phyloP scores from a whole-genome alignment of 1,140 invertebrate genomes.

The Neodiprion pinetum region DNA sequence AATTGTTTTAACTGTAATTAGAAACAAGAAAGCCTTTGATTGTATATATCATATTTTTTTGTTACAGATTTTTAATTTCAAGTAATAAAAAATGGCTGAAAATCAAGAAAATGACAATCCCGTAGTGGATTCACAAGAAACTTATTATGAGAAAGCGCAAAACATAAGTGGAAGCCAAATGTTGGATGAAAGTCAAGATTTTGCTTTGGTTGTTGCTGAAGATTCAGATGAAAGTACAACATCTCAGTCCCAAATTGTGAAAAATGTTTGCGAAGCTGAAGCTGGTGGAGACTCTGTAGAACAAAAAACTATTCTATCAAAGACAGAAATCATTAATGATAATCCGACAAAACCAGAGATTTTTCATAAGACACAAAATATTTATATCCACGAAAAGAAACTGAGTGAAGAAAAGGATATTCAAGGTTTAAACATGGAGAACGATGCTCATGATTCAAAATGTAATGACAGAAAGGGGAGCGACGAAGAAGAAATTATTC shows the following conservation, averaged over 20 bases:
- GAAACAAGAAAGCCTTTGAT: no score
- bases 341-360: neutral
- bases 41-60: neutral
- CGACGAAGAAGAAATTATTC: conserved; percentile 45
- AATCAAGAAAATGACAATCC: neutral
- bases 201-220: conserved; percentile 37
- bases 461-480: conserved; percentile 15
- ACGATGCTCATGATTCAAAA: conserved; percentile 7
- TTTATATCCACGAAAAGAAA: neutral
- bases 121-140: neutral
- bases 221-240: conserved; percentile 20
- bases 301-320: neutral
- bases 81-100: neutral
- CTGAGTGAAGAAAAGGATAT: conserved; percentile 4
- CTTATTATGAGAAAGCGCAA: neutral
- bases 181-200: conserved; percentile 47
- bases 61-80: neutral
- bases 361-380: neutral
- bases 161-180: neutral
- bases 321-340: no score
- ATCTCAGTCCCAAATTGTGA: neutral
- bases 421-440: conserved; percentile 10
- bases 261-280: neutral
- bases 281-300: neutral
- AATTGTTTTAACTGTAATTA: no score